Conservation (phyloP, 2,797 vertebrate genomes). For the Danio kyathit region DNA sequence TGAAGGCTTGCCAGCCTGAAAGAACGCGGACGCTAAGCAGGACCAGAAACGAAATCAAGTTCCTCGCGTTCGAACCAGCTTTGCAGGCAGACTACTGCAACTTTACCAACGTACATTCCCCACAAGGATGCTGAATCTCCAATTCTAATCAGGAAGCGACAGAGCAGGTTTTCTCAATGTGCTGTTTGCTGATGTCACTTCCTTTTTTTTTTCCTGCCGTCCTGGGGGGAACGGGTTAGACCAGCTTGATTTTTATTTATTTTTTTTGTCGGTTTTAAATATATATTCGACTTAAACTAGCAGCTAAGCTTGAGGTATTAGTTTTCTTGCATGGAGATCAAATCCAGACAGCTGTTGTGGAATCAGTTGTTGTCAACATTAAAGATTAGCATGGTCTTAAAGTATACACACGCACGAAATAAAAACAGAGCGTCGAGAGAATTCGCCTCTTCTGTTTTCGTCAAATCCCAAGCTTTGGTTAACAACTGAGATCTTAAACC, state of each 20-base stretch:
- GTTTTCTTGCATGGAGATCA: conserved; percentile 93
- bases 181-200: conserved; percentile 71
- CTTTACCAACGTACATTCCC: conserved; percentile 45
- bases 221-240: conserved; percentile 72
- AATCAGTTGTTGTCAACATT: conserved; percentile 60
- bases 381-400: conserved; percentile 70
- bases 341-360: conserved; percentile 89
- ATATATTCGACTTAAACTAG: conserved; percentile 76
- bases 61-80: conserved; percentile 39
- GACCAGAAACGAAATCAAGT: conserved; percentile 8
- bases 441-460: conserved; percentile 74
- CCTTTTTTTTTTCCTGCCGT: conserved; percentile 70
- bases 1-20: conserved; percentile 40
- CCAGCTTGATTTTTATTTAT: conserved; percentile 66
- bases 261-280: conserved; percentile 54
- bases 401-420: conserved; percentile 81
- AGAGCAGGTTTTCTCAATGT: conserved; percentile 78
- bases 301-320: conserved; percentile 98
- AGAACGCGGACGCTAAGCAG: conserved; percentile 43
- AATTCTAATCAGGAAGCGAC: conserved; percentile 79
- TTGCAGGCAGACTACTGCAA: conserved; percentile 41
- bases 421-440: conserved; percentile 82
- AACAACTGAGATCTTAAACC: conserved; percentile 80
- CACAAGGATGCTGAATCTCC: conserved; percentile 61
- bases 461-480: conserved; percentile 91